These are phyloP conservation scores for Pogonophryne albipinna DNA, from an alignment of 2,797 vertebrate genomes.

Conservation along the genomic window DNA sequence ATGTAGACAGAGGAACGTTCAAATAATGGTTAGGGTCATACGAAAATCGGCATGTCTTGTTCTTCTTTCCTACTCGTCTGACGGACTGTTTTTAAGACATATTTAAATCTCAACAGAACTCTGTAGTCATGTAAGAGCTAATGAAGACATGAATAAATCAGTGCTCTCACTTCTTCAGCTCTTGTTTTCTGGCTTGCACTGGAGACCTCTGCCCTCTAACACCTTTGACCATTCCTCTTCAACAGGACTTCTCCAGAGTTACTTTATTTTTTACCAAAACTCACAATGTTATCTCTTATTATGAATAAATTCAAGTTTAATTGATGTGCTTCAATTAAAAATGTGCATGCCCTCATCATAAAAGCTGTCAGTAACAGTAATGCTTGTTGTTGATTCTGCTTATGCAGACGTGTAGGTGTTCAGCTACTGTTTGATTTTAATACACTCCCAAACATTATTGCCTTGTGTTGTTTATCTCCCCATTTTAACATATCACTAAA, in stretches of 20 bases:
- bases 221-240: neutral
- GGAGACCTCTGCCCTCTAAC: neutral
- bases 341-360: slow-evolving; percentile 14
- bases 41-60: neutral
- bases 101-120: neutral
- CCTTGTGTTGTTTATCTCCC: slow-evolving; percentile 44
- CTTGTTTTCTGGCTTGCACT: neutral
- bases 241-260: neutral
- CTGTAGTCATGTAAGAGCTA: neutral
- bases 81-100: neutral
- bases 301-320: neutral
- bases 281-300: neutral
- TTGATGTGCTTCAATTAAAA: neutral
- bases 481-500: slow-evolving; percentile 45
- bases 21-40: neutral
- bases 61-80: too few relatives aligned
- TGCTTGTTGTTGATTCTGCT: slow-evolving; percentile 48
- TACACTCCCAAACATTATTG: slow-evolving; percentile 57
- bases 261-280: neutral
- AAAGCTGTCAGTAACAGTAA: slow-evolving; percentile 31
- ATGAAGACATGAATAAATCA: neutral
- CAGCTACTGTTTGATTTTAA: slow-evolving; percentile 60
- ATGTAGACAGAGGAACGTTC: neutral
- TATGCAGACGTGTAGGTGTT: slow-evolving; percentile 63
- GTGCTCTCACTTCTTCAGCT: neutral